Percentiles rank a stretch among this genome's conserved stretches.
phyloP scores from a whole-genome alignment of 2,113 vertebrate species.

The Cathartes aura region DNA sequence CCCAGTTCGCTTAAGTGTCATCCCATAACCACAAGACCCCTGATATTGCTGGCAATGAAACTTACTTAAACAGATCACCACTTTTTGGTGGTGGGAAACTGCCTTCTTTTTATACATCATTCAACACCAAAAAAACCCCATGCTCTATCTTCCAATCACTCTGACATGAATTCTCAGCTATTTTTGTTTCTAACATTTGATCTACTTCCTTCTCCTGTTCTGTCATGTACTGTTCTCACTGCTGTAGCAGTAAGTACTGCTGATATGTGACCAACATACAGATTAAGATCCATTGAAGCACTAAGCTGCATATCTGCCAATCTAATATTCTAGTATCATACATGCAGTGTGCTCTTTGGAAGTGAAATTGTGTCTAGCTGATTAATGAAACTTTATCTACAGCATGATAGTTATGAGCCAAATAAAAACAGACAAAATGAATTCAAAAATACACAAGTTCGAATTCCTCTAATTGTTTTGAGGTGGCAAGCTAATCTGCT shows the following conservation, averaged over 20 bases:
- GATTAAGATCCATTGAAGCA: neutral
- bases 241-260: neutral
- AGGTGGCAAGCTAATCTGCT: neutral
- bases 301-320: neutral
- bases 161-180: neutral
- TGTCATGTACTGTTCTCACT: neutral
- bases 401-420: neutral
- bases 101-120: neutral
- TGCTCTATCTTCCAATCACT: neutral
- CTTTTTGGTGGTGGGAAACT: neutral
- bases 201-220: slow-evolving; percentile 13
- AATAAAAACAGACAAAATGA: neutral
- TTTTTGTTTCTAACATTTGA: neutral
- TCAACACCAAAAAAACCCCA: neutral
- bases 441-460: neutral
- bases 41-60: neutral
- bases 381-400: neutral
- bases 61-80: neutral
- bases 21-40: neutral
- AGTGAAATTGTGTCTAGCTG: neutral
- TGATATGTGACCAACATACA: neutral
- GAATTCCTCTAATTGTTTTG: neutral
- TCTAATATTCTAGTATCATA: neutral
- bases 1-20: neutral
- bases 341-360: neutral